Evolutionary conservation across 2,113 vertebrate genomes (phyloP).

Genomic region (Ancistrus triradiatus): DNA sequence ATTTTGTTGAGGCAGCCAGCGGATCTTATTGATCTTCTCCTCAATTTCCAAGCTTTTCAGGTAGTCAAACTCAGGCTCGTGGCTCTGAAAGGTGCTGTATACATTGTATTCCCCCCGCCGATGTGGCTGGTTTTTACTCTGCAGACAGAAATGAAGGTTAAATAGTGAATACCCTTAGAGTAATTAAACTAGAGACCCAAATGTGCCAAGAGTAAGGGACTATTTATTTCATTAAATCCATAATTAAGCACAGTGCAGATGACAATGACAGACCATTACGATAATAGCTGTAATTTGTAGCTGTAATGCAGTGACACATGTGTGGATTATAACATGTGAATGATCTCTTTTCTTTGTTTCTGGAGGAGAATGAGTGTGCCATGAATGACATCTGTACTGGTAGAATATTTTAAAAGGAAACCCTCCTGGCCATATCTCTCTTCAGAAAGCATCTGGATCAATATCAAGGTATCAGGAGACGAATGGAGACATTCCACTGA

Average conservation of each 20-base stretch:
- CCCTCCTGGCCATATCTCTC: constrained; percentile 9
- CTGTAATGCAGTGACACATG: too few species aligned
- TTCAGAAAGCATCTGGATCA: constrained; percentile 32
- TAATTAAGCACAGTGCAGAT: too few species aligned
- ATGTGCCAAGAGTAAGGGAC: not conserved
- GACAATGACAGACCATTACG: too few species aligned
- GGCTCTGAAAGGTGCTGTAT: constrained; percentile 94
- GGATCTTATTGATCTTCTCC: constrained; percentile 91
- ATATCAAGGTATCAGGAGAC: constrained; percentile 20
- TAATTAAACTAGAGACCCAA: not conserved
- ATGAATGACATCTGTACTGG: too few species aligned
- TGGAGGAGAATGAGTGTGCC: constrained; percentile 11
- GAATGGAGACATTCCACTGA: constrained; percentile 13
- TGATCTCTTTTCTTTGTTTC: constrained; percentile 5
- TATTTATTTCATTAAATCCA: too few species aligned
- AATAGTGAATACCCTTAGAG: not conserved
- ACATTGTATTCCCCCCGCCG: constrained; percentile 88
- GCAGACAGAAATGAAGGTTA: constrained; percentile 28
- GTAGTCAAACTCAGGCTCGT: constrained; percentile 90
- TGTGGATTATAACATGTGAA: not conserved
- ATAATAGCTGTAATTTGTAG: too few species aligned
- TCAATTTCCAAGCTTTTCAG: constrained; percentile 89
- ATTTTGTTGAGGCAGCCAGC: constrained; percentile 88
- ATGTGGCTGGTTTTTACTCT: constrained; percentile 87
- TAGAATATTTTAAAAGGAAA: too few species aligned